Conservation (phyloP, 2,888 invertebrate genomes). For the Iselma pallidipennis region DNA sequence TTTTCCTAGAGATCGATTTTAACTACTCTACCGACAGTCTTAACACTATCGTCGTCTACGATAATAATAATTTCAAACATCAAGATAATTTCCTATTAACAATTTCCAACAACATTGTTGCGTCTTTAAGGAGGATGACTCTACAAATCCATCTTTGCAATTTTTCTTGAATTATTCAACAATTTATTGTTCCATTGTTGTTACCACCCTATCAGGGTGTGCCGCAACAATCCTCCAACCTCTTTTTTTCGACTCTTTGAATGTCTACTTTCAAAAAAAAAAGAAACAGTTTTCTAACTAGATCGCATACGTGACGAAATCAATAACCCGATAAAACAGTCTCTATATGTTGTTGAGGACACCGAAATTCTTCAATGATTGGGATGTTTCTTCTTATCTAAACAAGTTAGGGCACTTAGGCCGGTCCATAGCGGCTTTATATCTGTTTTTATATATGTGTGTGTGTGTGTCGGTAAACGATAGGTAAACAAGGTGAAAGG, state of each 20-base stretch:
- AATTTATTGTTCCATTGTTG: conserved; percentile 36
- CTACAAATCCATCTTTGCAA: conserved; percentile 24
- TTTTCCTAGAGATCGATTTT: too few species aligned
- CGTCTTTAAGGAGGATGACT: conserved; percentile 37
- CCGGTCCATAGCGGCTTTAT: conserved; percentile 34
- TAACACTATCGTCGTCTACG: conserved; percentile 1
- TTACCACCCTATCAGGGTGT: conserved; percentile 16
- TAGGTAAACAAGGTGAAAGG: conserved; percentile 44
- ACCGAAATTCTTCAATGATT: conserved; percentile 21
- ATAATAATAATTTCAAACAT: conserved; percentile 12
- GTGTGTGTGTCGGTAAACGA: conserved; percentile 38
- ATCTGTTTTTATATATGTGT: conserved; percentile 29
- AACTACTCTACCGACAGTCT: neutral
- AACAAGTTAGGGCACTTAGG: conserved; percentile 52
- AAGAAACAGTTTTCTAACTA: neutral
- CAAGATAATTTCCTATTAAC: conserved; percentile 33
- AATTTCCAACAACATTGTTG: conserved; percentile 36
- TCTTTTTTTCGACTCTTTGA: too few species aligned
- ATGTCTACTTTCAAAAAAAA: too few species aligned
- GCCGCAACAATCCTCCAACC: neutral
- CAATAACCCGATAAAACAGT: conserved; percentile 1
- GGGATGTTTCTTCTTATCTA: conserved; percentile 44
- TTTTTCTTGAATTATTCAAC: conserved; percentile 23
- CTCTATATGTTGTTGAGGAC: neutral
- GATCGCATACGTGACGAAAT: conserved; percentile 9